Evolutionary conservation across 1,140 invertebrate genomes (phyloP).

Genomic region (Drosophila melanogaster): DNA sequence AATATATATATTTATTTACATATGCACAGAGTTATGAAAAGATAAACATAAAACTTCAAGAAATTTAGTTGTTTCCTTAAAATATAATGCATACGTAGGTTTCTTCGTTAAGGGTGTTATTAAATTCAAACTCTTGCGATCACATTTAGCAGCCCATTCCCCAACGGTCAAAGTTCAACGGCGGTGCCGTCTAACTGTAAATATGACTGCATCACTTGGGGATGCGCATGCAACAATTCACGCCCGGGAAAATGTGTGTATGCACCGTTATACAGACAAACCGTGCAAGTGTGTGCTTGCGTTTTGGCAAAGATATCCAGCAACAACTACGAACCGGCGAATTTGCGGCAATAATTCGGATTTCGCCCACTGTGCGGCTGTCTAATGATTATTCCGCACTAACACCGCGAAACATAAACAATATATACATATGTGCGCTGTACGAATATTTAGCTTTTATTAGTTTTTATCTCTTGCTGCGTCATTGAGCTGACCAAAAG

Average conservation of each 20-base stretch:
- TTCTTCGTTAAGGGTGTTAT: not conserved
- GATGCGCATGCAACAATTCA: conserved; percentile 38
- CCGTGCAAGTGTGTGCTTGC: not conserved
- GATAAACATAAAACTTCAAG: too few species aligned
- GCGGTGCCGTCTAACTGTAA: conserved; percentile 6
- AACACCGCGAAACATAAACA: conserved; percentile 9
- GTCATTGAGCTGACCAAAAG: conserved; percentile 18
- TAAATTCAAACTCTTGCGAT: not conserved
- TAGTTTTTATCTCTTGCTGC: conserved; percentile 29
- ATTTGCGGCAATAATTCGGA: not conserved
- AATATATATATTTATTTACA: too few species aligned
- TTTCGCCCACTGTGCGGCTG: conserved; percentile 22
- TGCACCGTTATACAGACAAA: conserved; percentile 41
- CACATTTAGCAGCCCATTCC: not conserved
- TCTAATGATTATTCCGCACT: conserved; percentile 29
- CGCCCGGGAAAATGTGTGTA: conserved; percentile 36
- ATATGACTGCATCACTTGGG: conserved; percentile 16
- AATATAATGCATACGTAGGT: too few species aligned
- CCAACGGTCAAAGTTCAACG: conserved; percentile 12
- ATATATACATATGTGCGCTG: not conserved
- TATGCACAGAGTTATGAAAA: too few species aligned
- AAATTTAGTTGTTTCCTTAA: too few species aligned
- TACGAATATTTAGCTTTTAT: not conserved
- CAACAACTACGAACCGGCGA: conserved; percentile 13
- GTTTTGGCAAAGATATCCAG: not conserved